These are phyloP conservation scores for Folsomia candida DNA, from an alignment of 2,888 invertebrate genomes.

Conservation along the genomic window DNA sequence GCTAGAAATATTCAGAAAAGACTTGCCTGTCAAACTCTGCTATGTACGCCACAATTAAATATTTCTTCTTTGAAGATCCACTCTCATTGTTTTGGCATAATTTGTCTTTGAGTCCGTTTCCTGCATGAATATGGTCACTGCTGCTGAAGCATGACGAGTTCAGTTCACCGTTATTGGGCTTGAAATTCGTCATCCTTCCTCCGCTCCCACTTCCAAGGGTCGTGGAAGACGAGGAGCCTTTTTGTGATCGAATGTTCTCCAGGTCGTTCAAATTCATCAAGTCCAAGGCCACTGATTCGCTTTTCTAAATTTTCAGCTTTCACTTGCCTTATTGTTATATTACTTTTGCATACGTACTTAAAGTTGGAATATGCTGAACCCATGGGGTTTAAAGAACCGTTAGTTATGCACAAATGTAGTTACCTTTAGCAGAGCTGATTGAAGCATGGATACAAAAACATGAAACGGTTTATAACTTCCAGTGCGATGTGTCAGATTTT, in stretches of 20 bases:
- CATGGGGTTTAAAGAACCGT: neutral
- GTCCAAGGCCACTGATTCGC: slow-evolving; percentile 59
- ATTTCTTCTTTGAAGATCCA: slow-evolving; percentile 56
- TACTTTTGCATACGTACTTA: neutral
- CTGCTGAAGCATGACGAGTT: neutral
- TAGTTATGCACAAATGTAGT: slow-evolving; percentile 19
- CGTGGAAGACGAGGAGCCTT: neutral
- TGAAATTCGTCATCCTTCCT: neutral
- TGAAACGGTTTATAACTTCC: slow-evolving; percentile 61
- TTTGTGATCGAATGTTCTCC: slow-evolving; percentile 55
- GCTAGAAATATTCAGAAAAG: neutral
- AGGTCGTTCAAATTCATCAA: slow-evolving; percentile 60
- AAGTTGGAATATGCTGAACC: too few species aligned
- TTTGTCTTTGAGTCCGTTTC: neutral
- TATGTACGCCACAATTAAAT: slow-evolving; percentile 59
- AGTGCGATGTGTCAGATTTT: slow-evolving; percentile 60
- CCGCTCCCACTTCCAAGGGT: neutral
- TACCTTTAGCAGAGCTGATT: slow-evolving; percentile 60
- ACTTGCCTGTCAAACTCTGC: slow-evolving; percentile 60
- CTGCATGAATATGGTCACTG: too few species aligned
- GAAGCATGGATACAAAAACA: slow-evolving; percentile 60
- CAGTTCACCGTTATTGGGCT: neutral
- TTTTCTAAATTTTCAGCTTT: slow-evolving; percentile 54
- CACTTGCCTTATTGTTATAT: neutral
- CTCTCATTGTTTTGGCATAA: slow-evolving; percentile 38